phyloP scores from a whole-genome alignment of 2,113 vertebrate species.

The Xiphophorus maculatus region DNA sequence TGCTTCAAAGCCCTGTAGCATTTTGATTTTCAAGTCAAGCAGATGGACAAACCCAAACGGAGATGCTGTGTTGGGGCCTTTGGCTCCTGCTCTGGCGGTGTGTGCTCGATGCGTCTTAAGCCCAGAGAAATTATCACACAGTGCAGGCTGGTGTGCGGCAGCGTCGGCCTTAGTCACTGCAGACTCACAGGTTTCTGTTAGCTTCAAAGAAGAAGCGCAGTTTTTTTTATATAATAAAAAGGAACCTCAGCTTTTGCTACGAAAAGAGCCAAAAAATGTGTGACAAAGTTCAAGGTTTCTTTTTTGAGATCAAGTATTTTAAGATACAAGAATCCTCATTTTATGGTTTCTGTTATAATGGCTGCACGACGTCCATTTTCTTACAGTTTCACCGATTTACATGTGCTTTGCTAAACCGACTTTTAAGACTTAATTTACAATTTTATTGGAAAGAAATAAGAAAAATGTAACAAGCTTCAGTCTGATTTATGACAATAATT shows the following conservation, averaged over 20 bases:
- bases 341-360: too few species aligned
- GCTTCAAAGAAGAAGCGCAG: slow-evolving; percentile 8
- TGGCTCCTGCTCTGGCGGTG: slow-evolving; percentile 24
- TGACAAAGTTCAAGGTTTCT: background rate
- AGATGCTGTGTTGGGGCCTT: slow-evolving; percentile 16
- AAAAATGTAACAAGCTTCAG: background rate
- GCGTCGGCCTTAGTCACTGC: slow-evolving; percentile 11
- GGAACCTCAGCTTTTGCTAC: slow-evolving; percentile 10
- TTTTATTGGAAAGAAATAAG: too few species aligned
- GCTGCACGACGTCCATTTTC: too few species aligned
- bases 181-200: background rate
- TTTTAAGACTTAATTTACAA: background rate
- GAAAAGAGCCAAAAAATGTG: background rate
- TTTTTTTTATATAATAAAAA: slow-evolving; percentile 4
- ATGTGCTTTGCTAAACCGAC: too few species aligned
- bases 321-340: too few species aligned
- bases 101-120: slow-evolving; percentile 34
- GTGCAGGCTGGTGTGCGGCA: background rate
- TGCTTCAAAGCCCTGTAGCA: slow-evolving; percentile 54
- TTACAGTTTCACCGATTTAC: too few species aligned
- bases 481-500: background rate
- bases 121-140: slow-evolving; percentile 26
- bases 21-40: slow-evolving; percentile 50
- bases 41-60: slow-evolving; percentile 58
- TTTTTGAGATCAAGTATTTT: too few species aligned